A percentile compares a stretch with the other conserved stretches of the same genome.
phyloP scores from a whole-genome alignment of 2,888 invertebrate species.

The Cephus sareptanus region DNA sequence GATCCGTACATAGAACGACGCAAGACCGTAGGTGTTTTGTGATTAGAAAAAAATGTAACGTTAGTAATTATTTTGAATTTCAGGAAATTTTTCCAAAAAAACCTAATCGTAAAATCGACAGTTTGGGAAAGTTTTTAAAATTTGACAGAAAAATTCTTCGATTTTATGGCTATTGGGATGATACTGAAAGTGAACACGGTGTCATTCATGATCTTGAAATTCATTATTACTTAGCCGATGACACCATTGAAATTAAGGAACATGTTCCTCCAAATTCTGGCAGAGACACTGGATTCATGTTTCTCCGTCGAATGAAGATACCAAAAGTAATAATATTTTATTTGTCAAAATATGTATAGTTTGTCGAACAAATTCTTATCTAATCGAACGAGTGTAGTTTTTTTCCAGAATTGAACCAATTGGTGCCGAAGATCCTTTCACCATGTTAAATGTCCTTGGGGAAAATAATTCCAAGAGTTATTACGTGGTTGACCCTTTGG shows the following conservation, averaged over 20 bases:
- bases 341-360: background rate
- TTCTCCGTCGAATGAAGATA: slow-evolving; percentile 80
- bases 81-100: slow-evolving; percentile 63
- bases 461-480: slow-evolving; percentile 68
- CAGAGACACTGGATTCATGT: slow-evolving; percentile 76
- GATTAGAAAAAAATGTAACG: background rate
- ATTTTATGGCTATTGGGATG: slow-evolving; percentile 93
- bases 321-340: slow-evolving; percentile 73
- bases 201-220: slow-evolving; percentile 82
- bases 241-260: slow-evolving; percentile 90
- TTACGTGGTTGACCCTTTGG: slow-evolving; percentile 71
- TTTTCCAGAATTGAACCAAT: slow-evolving; percentile 47
- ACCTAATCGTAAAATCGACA: slow-evolving; percentile 71
- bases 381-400: slow-evolving; percentile 28
- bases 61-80: slow-evolving; percentile 6
- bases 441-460: slow-evolving; percentile 75
- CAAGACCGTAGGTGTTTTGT: slow-evolving; percentile 41
- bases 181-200: slow-evolving; percentile 81
- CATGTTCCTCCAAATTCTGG: slow-evolving; percentile 76
- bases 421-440: slow-evolving; percentile 68
- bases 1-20: slow-evolving; percentile 60
- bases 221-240: slow-evolving; percentile 87
- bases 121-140: slow-evolving; percentile 83
- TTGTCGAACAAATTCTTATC: background rate
- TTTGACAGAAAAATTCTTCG: slow-evolving; percentile 81